Evolutionary conservation across 2,113 vertebrate species (phyloP).

Genomic region (Pachycephala philippinensis): DNA sequence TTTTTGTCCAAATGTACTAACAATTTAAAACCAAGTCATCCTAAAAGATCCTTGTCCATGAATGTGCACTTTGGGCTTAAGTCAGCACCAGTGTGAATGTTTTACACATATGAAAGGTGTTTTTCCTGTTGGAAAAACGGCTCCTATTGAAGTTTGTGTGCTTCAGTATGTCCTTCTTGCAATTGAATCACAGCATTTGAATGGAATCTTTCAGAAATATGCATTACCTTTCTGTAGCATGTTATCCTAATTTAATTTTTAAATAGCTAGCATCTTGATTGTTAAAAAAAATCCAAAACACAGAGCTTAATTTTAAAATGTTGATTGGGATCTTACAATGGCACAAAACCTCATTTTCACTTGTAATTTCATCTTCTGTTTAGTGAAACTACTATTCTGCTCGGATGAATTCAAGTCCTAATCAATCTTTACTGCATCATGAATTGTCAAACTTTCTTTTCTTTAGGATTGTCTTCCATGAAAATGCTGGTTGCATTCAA

Average conservation of each 20-base stretch:
- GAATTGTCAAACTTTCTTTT: not conserved
- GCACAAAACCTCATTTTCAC: not conserved
- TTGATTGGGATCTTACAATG: not conserved
- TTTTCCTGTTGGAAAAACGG: not conserved
- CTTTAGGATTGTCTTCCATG: not conserved
- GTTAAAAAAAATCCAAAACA: not conserved
- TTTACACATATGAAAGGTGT: not conserved
- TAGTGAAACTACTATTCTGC: not conserved
- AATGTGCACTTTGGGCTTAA: not conserved
- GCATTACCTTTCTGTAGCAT: not conserved
- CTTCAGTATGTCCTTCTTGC: not conserved
- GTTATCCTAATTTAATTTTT: not conserved
- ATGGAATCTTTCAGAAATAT: not conserved
- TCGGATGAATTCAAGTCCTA: not conserved
- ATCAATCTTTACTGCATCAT: not conserved
- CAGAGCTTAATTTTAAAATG: not conserved
- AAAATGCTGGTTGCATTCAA: conserved; percentile 27
- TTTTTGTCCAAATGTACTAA: not conserved
- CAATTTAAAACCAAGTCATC: not conserved
- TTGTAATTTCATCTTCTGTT: not conserved
- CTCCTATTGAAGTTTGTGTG: not conserved
- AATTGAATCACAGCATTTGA: not conserved
- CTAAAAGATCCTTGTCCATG: fast-evolving
- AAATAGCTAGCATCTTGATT: not conserved
- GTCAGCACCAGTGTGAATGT: not conserved